A percentile compares a stretch with the other conserved stretches of the same genome.
Evolutionary conservation across 2,113 vertebrate genomes (phyloP).

Genomic region (Toxostoma redivivum): DNA sequence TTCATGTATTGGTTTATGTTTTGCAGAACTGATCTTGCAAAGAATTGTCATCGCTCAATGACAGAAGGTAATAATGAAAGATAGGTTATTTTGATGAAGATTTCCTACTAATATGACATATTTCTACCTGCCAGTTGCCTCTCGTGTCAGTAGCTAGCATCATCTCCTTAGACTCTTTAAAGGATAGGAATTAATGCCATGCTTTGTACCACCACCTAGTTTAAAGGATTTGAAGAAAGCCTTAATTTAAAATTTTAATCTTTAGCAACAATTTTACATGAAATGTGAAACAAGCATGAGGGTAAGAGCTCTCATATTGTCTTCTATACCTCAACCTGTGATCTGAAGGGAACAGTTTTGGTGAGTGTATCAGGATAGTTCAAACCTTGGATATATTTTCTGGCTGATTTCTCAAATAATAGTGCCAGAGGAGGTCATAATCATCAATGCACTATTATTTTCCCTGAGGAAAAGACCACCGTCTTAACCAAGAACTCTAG

Average conservation of each 20-base stretch:
- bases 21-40: not conserved
- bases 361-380: not conserved
- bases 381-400: not conserved
- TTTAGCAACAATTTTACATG: not conserved
- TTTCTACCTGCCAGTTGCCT: not conserved
- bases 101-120: not conserved
- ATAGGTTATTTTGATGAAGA: not conserved
- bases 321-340: not conserved
- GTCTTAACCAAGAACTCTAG: not conserved
- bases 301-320: not conserved
- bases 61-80: not conserved
- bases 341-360: not conserved
- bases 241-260: not conserved
- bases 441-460: not conserved
- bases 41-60: not conserved
- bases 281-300: not conserved
- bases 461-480: not conserved
- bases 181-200: not conserved
- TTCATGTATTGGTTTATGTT: not conserved
- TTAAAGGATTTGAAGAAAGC: not conserved
- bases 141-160: not conserved
- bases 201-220: fast-evolving
- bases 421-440: not conserved
- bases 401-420: not conserved
- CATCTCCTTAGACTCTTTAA: not conserved